Conservation (phyloP, 2,113 vertebrate genomes). For the Speoplatyrhinus poulsoni region DNA sequence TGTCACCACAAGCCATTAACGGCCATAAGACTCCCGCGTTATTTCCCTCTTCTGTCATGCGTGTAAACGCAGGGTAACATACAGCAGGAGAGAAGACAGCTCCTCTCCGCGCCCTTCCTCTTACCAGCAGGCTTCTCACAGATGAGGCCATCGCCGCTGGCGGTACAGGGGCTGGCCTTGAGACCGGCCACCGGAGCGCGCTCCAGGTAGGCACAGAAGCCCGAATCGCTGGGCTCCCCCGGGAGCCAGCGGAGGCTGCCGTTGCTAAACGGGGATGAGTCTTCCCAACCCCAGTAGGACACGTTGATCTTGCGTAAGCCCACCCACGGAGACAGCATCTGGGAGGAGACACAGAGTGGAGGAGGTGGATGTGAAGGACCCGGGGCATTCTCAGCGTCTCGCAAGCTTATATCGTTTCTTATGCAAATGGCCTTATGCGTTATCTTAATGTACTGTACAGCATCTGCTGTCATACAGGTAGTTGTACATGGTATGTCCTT, state of each 20-base stretch:
- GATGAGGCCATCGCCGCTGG: constrained; percentile 85
- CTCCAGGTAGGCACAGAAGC: constrained; percentile 89
- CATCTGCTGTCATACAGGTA: no score
- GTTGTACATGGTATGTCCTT: no score
- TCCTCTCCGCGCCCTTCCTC: not conserved
- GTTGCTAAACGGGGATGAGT: constrained; percentile 90
- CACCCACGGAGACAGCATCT: constrained; percentile 92
- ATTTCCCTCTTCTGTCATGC: no score
- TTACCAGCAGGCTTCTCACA: constrained; percentile 87
- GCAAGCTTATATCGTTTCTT: no score
- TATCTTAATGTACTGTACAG: no score
- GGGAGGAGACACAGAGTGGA: not conserved
- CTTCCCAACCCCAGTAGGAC: constrained; percentile 97
- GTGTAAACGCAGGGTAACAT: no score
- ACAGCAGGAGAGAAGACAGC: no score
- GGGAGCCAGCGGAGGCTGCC: constrained; percentile 85
- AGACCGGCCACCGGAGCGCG: constrained; percentile 75
- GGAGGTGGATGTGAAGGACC: not conserved
- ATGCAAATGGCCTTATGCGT: no score
- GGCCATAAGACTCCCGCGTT: no score
- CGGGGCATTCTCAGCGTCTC: not conserved
- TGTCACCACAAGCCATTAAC: no score
- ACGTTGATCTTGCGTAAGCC: constrained; percentile 94
- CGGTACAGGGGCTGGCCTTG: constrained; percentile 90
- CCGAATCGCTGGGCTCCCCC: constrained; percentile 87